Conservation (phyloP, 2,888 invertebrate species). For the Acronicta leporina region DNA sequence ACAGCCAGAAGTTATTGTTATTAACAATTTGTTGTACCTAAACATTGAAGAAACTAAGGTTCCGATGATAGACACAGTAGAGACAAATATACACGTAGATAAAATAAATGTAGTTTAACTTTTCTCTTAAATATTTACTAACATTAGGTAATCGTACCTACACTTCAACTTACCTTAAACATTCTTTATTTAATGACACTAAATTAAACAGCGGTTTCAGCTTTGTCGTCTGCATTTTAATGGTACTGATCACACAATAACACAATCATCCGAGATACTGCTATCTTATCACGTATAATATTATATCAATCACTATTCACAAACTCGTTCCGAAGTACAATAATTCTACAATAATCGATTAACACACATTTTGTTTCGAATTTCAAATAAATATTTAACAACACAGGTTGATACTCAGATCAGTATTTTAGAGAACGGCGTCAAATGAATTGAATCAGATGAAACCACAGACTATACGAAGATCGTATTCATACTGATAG, state of each 20-base stretch:
- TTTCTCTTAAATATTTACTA: too few relatives aligned
- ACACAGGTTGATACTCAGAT: background rate
- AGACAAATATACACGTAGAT: too few relatives aligned
- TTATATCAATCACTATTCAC: background rate
- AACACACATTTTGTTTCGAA: background rate
- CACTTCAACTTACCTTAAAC: slow-evolving; percentile 38
- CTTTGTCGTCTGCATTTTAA: slow-evolving; percentile 41
- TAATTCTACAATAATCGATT: too few relatives aligned
- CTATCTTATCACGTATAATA: slow-evolving; percentile 5
- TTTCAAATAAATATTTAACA: background rate
- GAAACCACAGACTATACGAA: background rate
- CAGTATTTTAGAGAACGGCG: background rate
- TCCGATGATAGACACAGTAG: too few relatives aligned
- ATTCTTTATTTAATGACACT: slow-evolving; percentile 26
- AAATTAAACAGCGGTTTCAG: slow-evolving; percentile 37
- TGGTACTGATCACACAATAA: slow-evolving; percentile 13
- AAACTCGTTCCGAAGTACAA: background rate
- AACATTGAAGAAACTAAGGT: too few relatives aligned
- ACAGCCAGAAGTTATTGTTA: too few relatives aligned
- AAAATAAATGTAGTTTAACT: too few relatives aligned
- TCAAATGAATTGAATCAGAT: background rate
- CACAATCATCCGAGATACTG: background rate
- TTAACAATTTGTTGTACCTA: too few relatives aligned
- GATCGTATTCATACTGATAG: background rate
- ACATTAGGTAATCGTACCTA: background rate